A percentile compares a stretch with the other conserved stretches of the same genome.
Evolutionary conservation across 2,797 vertebrate species (phyloP).

Genomic region (Threskiornis aethiopicus): DNA sequence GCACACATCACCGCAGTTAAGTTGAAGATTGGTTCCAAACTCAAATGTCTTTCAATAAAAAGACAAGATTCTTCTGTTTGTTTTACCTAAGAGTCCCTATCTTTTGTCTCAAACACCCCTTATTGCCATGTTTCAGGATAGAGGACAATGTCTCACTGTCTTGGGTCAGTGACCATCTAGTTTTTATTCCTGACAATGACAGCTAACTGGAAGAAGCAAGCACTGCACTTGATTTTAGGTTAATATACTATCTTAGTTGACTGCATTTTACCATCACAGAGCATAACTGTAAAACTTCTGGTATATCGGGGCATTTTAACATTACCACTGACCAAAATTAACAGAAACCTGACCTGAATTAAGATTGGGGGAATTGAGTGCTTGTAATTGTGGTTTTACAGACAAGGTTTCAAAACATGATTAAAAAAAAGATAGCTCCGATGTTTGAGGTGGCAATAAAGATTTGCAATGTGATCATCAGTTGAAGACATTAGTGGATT

Average conservation of each 20-base stretch:
- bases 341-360: neutral
- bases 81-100: neutral
- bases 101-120: neutral
- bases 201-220: neutral
- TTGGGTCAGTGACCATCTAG: neutral
- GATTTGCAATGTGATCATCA: neutral
- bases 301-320: neutral
- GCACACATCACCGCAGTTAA: neutral
- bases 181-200: neutral
- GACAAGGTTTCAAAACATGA: neutral
- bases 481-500: neutral
- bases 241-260: neutral
- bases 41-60: neutral
- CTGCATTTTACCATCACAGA: neutral
- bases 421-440: neutral
- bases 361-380: neutral
- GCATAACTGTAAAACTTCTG: neutral
- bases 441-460: neutral
- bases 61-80: neutral
- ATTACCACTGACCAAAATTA: neutral
- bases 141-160: neutral
- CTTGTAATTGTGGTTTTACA: neutral
- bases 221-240: neutral
- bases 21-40: neutral
- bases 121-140: neutral